Conservation (phyloP, 2,888 invertebrate species). For the Ganaspis brasiliensis region DNA sequence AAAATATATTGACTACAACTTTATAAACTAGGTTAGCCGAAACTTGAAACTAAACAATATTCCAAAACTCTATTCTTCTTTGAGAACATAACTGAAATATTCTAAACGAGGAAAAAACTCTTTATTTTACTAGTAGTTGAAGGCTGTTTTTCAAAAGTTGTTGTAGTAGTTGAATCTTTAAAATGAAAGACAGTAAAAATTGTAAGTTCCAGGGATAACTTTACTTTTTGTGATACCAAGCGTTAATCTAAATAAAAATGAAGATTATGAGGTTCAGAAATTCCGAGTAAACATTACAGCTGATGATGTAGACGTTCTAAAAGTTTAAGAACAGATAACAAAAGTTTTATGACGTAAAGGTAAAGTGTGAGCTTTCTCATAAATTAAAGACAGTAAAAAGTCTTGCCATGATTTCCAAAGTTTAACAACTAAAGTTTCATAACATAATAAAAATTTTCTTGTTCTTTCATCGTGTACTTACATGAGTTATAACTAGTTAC, state of each 20-base stretch:
- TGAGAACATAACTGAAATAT: too few relatives aligned
- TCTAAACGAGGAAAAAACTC: too few relatives aligned
- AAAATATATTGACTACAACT: too few relatives aligned
- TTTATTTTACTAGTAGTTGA: neutral
- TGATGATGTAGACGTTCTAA: conserved; percentile 42
- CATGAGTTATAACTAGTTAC: conserved; percentile 24
- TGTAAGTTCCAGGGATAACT: neutral
- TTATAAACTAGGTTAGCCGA: too few relatives aligned
- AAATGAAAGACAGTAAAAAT: neutral
- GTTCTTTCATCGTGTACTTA: conserved; percentile 14
- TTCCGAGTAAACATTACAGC: conserved; percentile 39
- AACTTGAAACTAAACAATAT: too few relatives aligned
- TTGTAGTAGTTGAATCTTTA: neutral
- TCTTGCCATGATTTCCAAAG: conserved; percentile 34
- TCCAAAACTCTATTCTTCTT: too few relatives aligned
- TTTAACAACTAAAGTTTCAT: conserved; percentile 38
- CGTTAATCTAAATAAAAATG: conserved; percentile 7
- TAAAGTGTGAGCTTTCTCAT: conserved; percentile 40
- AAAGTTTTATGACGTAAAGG: conserved; percentile 42
- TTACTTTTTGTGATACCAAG: neutral
- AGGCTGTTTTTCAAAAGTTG: neutral
- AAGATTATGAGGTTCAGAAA: conserved; percentile 33
- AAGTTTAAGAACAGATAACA: conserved; percentile 43
- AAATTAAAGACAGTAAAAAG: conserved; percentile 35
- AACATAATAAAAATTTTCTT: conserved; percentile 37